Evolutionary conservation across 2,888 invertebrate genomes (phyloP).

Genomic region (Tenthredo scrophulariae): DNA sequence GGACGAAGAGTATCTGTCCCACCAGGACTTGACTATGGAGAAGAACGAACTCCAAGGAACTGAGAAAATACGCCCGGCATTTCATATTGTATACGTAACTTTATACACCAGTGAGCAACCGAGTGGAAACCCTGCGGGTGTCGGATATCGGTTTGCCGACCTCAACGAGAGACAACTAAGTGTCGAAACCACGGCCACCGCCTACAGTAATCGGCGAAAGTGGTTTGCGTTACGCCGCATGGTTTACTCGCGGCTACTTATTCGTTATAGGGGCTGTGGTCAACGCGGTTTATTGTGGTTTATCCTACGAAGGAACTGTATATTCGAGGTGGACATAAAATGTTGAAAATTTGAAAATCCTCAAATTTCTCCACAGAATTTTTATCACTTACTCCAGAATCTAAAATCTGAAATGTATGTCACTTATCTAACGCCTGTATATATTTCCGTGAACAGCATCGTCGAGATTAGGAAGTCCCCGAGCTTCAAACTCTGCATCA

Average conservation of each 20-base stretch:
- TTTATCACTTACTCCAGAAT: neutral
- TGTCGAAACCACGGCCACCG: slow-evolving; percentile 55
- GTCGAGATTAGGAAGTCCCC: slow-evolving; percentile 85
- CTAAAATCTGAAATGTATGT: neutral
- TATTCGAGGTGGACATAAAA: neutral
- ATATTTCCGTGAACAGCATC: slow-evolving; percentile 67
- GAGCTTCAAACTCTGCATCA: slow-evolving; percentile 71
- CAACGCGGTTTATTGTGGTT: slow-evolving; percentile 1
- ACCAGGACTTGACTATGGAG: neutral
- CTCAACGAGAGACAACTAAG: slow-evolving; percentile 55
- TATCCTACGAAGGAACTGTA: neutral
- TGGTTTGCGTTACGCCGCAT: slow-evolving; percentile 42
- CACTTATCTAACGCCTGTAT: neutral
- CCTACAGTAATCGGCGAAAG: slow-evolving; percentile 46
- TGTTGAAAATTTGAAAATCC: neutral
- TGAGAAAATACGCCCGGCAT: neutral
- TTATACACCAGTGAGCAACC: slow-evolving; percentile 71
- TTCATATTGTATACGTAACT: slow-evolving; percentile 67
- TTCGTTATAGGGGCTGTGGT: slow-evolving; percentile 26
- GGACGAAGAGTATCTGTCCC: neutral
- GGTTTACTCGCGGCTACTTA: slow-evolving; percentile 39
- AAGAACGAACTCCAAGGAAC: neutral
- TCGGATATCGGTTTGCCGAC: slow-evolving; percentile 68
- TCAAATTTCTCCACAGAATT: neutral
- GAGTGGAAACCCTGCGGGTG: slow-evolving; percentile 67